Evolutionary conservation across 92 coral and sea anemone genomes (phyloP), one percentile per base, ranked within the genome.

Genomic region (Siderastrea radians): DNA sequence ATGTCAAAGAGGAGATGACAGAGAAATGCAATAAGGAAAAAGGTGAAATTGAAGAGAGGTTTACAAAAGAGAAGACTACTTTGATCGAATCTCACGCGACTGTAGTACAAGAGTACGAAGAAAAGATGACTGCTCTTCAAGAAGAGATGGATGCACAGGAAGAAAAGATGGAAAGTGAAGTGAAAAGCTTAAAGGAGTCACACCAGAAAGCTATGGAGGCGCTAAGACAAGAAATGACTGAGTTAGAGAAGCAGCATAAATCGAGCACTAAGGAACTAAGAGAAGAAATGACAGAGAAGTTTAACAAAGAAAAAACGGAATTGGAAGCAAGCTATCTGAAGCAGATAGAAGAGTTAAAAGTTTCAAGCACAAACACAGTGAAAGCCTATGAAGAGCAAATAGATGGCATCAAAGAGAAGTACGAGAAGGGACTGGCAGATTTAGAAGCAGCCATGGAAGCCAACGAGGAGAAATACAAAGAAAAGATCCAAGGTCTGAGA

Each of bases 21-120:
- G 93, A 86, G 77, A 89, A 75, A 82, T 75, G 63, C 77, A 61
- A 57, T 46, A 86, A 75, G 47, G 95, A 93, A 86, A 90, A 75
- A 63, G 68, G 74, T 81, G 95, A 93, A 38, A 82, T 76, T 14
- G 95, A 90, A 66, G 81, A 86, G 46, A 73, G 15, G 12, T 75
- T 83, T 4, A 26, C 49, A 7, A 84, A 83, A 57, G 88, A 83
- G 13, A 88, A 68, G 54, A 76, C 60, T 15, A 67, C 45, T 12
- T 62, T 88, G 83, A 76, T 61, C 14, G 86, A 82, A 19, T 50
- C 71, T n/a, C 92, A 87, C 68, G 72, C 43, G 10, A 79, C 90
- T 58, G 86, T 68, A 16, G 75, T 85, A 48, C 81, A 52, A 16
- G 89, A 76, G 77, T 85, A 85, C 58, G 83, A 85, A 75, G 76